phyloP scores from a whole-genome alignment of 2,797 vertebrate species.

The Sebastes vulpes region DNA sequence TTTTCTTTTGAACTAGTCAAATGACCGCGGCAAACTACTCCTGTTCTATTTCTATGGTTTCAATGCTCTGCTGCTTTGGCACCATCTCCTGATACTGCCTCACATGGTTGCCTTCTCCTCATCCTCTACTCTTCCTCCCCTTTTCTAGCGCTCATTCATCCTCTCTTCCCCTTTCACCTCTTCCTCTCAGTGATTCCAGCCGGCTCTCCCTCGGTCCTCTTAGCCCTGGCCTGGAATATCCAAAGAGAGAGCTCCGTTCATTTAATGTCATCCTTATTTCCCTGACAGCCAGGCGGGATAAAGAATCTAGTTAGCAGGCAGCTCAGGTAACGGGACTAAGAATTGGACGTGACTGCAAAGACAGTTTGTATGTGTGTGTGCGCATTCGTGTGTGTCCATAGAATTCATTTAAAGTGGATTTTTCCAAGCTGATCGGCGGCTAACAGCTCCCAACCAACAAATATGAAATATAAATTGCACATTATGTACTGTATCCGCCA shows the following conservation, averaged over 20 bases:
- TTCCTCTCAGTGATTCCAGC: conserved; percentile 31
- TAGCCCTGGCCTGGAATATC: conserved; percentile 57
- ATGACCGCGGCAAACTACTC: background rate
- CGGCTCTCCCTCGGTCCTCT: conserved; percentile 21
- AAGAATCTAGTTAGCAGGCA: conserved; percentile 66
- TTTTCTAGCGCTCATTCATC: conserved; percentile 23
- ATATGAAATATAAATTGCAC: background rate
- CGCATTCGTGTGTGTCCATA: background rate
- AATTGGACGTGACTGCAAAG: conserved; percentile 43
- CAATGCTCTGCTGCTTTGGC: conserved; percentile 8
- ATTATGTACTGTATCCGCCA: background rate
- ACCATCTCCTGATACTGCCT: conserved; percentile 8
- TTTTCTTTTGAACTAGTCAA: background rate
- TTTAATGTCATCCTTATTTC: conserved; percentile 73
- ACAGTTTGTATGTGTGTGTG: conserved; percentile 14
- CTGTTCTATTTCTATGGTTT: background rate
- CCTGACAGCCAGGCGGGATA: conserved; percentile 55
- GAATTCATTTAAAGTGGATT: conserved; percentile 21
- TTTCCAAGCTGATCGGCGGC: background rate
- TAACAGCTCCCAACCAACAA: conserved; percentile 11
- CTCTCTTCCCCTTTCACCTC: conserved; percentile 32
- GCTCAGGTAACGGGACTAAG: conserved; percentile 57
- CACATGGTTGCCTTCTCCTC: background rate
- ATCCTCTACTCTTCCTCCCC: background rate
- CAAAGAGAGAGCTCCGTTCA: conserved; percentile 64